Percentiles rank a stretch among this genome's conserved stretches.
phyloP scores from a whole-genome alignment of 2,113 vertebrate species.

The Ageneiosus marmoratus region DNA sequence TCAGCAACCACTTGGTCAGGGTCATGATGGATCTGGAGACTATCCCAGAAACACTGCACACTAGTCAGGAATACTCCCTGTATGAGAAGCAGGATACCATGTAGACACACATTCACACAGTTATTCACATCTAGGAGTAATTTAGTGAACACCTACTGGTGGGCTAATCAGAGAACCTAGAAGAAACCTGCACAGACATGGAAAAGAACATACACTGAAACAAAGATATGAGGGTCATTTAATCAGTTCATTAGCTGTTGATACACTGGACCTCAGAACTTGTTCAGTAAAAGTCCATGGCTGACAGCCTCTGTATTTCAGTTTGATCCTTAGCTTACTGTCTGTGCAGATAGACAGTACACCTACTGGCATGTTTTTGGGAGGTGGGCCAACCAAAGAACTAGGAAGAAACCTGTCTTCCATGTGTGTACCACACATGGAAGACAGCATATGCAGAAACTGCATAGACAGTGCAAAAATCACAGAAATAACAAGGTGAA shows the following conservation, averaged over 20 bases:
- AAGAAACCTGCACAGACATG: background rate
- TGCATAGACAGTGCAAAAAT: background rate
- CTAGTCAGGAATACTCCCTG: background rate
- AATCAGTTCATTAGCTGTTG: too few species aligned
- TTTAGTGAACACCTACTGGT: background rate
- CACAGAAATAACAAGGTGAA: too few species aligned
- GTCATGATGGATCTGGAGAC: background rate
- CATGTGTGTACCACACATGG: too few species aligned
- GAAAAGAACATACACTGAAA: too few species aligned
- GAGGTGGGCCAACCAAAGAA: background rate
- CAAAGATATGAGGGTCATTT: too few species aligned
- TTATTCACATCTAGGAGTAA: background rate
- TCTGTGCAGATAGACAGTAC: background rate
- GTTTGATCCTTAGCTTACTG: background rate
- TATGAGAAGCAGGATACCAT: background rate
- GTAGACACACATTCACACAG: background rate
- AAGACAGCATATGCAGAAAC: background rate
- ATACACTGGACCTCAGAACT: background rate
- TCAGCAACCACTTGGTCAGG: background rate
- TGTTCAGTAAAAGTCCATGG: background rate
- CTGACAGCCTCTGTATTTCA: slow-evolving; percentile 12
- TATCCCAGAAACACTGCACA: background rate
- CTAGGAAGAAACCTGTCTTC: background rate
- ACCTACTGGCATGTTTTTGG: background rate
- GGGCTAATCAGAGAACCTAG: background rate